Conservation (phyloP, 2,888 invertebrate species). For the Stenichneumon culpator region DNA sequence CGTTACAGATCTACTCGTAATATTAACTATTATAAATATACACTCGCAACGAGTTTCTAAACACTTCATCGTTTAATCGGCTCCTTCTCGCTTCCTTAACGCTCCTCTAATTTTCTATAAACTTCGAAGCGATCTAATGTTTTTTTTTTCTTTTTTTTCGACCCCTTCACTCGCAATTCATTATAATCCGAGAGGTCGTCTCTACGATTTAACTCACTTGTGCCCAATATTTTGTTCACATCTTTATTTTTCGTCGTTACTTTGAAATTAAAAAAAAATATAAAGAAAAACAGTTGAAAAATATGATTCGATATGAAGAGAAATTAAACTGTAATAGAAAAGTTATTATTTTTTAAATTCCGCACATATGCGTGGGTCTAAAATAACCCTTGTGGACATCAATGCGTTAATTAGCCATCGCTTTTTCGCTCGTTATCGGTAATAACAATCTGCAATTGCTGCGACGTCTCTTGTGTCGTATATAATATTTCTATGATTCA, state of each 20-base stretch:
- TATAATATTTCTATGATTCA: conserved; percentile 60
- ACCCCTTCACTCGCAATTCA: conserved; percentile 27
- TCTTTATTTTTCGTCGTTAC: conserved; percentile 1
- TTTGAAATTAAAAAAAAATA: background rate
- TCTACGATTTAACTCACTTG: conserved; percentile 13
- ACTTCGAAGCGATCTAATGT: conserved; percentile 55
- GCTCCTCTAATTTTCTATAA: conserved; percentile 53
- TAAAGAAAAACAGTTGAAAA: background rate
- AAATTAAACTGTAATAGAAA: background rate
- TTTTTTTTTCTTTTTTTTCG: background rate
- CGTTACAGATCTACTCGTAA: conserved; percentile 58
- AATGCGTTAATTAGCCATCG: conserved; percentile 34
- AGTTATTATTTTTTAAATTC: background rate
- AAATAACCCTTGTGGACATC: background rate
- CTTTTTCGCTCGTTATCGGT: conserved; percentile 40
- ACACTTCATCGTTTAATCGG: conserved; percentile 43
- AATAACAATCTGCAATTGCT: conserved; percentile 40
- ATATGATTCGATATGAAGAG: background rate
- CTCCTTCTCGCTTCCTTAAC: conserved; percentile 21
- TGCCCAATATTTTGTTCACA: conserved; percentile 9
- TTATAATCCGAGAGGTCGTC: conserved; percentile 49
- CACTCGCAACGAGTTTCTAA: conserved; percentile 41
- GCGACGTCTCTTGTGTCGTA: conserved; percentile 56
- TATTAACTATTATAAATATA: conserved; percentile 52
- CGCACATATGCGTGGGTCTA: background rate